Evolutionary conservation across 1,140 invertebrate genomes (phyloP).

Genomic region (Drosophila arawakana): DNA sequence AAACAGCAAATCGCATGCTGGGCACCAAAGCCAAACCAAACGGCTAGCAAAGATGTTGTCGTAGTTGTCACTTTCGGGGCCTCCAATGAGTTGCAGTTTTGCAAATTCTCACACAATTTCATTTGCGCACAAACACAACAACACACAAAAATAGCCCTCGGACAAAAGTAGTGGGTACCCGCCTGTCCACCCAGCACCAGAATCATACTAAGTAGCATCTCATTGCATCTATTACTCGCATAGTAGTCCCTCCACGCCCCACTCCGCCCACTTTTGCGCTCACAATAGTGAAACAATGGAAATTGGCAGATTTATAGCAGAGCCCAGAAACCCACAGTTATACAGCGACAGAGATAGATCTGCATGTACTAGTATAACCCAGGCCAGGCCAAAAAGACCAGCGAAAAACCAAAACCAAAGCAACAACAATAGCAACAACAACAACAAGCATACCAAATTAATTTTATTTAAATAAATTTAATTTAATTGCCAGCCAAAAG

Average conservation of each 20-base stretch:
- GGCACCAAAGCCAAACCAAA: conserved; percentile 42
- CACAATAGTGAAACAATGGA: conserved; percentile 71
- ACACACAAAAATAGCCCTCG: conserved; percentile 84
- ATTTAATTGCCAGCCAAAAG: conserved; percentile 77
- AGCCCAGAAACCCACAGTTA: conserved; percentile 72
- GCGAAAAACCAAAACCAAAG: conserved; percentile 41
- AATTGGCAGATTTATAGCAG: conserved; percentile 77
- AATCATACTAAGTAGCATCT: conserved; percentile 28
- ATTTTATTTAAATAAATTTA: conserved; percentile 83
- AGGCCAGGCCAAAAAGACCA: conserved; percentile 59
- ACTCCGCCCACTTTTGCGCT: not conserved
- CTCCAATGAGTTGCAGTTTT: conserved; percentile 76
- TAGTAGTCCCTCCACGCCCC: not conserved
- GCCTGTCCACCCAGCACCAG: conserved; percentile 15
- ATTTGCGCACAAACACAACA: conserved; percentile 34
- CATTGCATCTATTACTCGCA: conserved; percentile 39
- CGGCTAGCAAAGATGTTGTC: conserved; percentile 65
- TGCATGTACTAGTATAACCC: conserved; percentile 38
- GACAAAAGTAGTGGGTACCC: conserved; percentile 72
- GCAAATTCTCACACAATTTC: conserved; percentile 59
- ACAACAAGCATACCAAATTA: conserved; percentile 60
- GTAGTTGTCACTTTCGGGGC: conserved; percentile 76
- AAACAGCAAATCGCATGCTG: conserved; percentile 74
- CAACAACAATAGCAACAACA: conserved; percentile 12
- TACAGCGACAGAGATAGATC: conserved; percentile 15